Evolutionary conservation across 37 sponge, comb jelly and placozoan species (phyloP), one percentile per base, ranked within the genome.

Genomic region (Tethya wilhelma): DNA sequence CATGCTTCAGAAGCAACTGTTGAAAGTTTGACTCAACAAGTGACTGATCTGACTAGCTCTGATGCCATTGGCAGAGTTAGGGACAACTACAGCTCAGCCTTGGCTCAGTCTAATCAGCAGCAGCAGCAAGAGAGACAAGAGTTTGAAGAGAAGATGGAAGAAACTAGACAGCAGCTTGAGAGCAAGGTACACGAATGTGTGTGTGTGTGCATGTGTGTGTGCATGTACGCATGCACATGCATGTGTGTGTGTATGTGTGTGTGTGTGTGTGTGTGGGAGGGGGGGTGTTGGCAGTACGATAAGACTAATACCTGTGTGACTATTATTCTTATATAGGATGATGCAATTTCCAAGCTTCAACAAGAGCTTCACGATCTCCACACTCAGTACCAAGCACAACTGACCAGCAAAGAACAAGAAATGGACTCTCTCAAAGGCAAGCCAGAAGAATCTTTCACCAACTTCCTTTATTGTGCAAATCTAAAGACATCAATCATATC

Each of bases 201-300:
- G n/a, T n/a, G n/a, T n/a, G n/a, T n/a, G n/a, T 58, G 55, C 17
- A 49, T 60, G 63, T 60, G 63, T 60, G 63, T 60, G 63, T 60
- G 63, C 20, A n/a, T n/a, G n/a, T n/a, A n/a, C n/a, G n/a, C n/a
- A n/a, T n/a, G n/a, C n/a, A n/a, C n/a, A n/a, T 12, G 20, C 29
- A 31, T 12, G 63, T 60, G 63, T 60, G 63, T 12, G 63, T 60
- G 38, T 67, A 44, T 69, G 70, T 69, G 70, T 39, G 43, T 69
- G 44, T 69, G 44, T 69, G 70, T 69, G 70, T 69, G 70, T 69
- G 42, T n/a, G n/a, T n/a, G n/a, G n/a, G n/a, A n/a, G n/a, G n/a
- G n/a, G n/a, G n/a, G n/a, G n/a, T n/a, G n/a, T 26, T 69, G 68
- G 20, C 38, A 20, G 68, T 37, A 38, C 8, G 25, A 9, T 12